Evolutionary conservation across 2,113 vertebrate genomes (phyloP), one percentile per base, ranked within the genome.

Genomic region (Bagarius yarrelli): DNA sequence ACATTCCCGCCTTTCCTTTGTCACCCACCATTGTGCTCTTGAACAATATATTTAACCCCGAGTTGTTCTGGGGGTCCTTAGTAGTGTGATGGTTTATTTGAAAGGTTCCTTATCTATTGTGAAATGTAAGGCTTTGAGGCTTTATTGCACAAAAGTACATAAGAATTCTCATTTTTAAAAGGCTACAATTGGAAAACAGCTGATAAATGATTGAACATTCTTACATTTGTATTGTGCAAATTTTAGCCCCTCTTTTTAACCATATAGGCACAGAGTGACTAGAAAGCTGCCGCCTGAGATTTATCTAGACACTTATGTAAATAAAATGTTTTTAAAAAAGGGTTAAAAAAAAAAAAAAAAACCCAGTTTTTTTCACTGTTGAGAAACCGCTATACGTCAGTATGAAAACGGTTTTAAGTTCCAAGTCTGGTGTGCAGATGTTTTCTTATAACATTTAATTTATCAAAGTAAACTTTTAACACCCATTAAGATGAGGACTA

Each of bases 21-120:
- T 57, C 64, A 79, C 63, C n/a, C 40, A 12, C 64, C 52, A 79
- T 57, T 79, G 64, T 79, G 34, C 53, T 79, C 52, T 25, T 79
- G 52, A 79, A 79, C 63, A 79, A 79, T 67, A 50, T 4, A 19
- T 55, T 79, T 67, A 57, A 79, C 52, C 63, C 50, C 8, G 56
- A 69, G 30, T 27, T 25, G 40, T 63, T 79, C 18, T 66, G 36
- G 30, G 21, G 77, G 64, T 69, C 53, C 34, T 56, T 70, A n/a
- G 23, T 40, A 70, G 64, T 36, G 27, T 25, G 16, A 47, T 69
- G 34, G 64, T 79, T 79, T 44, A 69, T 57, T 69, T 79, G 34
- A 64, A 63, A 63, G 30, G 70, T 55, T 69, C 69, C 69, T 53
- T 59, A 55, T 63, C 52, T 47, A 63, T 55, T 56, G 47, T 71